Conservation (phyloP, 2,888 invertebrate species). For the Perdita meconis region DNA sequence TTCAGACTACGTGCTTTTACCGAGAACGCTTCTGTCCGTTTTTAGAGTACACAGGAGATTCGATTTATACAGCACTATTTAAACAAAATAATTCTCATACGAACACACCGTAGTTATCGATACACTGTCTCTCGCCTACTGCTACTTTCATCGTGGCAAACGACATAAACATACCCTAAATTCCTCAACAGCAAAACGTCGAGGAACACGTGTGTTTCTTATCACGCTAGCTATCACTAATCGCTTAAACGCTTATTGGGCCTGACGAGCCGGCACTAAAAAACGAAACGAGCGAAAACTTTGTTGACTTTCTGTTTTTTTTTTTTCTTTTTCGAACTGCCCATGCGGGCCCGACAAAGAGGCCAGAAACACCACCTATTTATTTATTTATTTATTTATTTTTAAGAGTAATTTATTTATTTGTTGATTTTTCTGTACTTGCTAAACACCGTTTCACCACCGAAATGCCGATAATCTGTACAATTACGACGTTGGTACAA, state of each 20-base stretch:
- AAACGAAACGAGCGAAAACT: conserved; percentile 22
- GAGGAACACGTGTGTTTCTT: conserved; percentile 60
- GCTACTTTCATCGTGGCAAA: conserved; percentile 48
- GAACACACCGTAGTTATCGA: conserved; percentile 3
- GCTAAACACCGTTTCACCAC: conserved; percentile 19
- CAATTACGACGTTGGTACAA: conserved; percentile 41
- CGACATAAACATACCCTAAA: conserved; percentile 58
- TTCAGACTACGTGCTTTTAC: conserved; percentile 15
- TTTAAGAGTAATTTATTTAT: conserved; percentile 54
- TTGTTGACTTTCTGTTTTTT: too few relatives aligned
- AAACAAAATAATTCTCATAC: background rate
- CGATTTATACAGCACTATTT: background rate
- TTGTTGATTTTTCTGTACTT: conserved; percentile 55
- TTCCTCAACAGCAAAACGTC: conserved; percentile 53
- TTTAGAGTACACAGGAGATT: background rate
- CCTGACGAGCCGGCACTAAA: conserved; percentile 57
- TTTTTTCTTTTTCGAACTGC: conserved; percentile 16
- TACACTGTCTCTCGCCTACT: conserved; percentile 22
- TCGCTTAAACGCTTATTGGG: conserved; percentile 64
- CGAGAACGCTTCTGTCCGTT: background rate
- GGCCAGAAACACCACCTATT: conserved; percentile 29
- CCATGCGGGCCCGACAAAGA: background rate
- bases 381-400: conserved; percentile 57
- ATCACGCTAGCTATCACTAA: conserved; percentile 56
- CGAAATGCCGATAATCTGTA: conserved; percentile 53